A percentile compares a stretch with the other conserved stretches of the same genome.
These are phyloP conservation scores for Hofmannophila pseudospretella DNA, from an alignment of 2,888 invertebrate genomes.

Conservation along the genomic window DNA sequence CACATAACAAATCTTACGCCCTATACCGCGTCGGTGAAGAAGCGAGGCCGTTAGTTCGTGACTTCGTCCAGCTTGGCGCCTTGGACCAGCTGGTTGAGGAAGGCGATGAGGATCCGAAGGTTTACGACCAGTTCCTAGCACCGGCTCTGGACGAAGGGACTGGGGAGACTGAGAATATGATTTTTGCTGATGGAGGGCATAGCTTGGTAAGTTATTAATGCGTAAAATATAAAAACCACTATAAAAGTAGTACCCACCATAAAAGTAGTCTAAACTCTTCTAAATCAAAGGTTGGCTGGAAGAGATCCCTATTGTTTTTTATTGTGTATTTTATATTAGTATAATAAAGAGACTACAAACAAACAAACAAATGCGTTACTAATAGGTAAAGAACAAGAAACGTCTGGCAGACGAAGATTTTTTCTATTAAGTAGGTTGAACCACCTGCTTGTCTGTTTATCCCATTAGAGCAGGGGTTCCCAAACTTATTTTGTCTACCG, in stretches of 20 bases:
- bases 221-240: background rate
- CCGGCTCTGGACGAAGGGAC: conserved; percentile 84
- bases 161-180: conserved; percentile 86
- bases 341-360: too few species aligned
- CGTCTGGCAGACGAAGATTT: too few species aligned
- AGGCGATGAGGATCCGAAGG: conserved; percentile 80
- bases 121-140: conserved; percentile 90
- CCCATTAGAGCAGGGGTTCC: too few species aligned
- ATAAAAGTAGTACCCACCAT: background rate
- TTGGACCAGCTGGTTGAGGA: conserved; percentile 84
- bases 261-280: too few species aligned
- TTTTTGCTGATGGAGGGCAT: conserved; percentile 93
- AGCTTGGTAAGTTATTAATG: conserved; percentile 79
- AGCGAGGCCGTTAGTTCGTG: conserved; percentile 85
- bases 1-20: conserved; percentile 87
- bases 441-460: too few species aligned
- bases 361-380: too few species aligned
- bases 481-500: too few species aligned
- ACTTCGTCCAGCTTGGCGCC: conserved; percentile 90
- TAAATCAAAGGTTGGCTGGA: too few species aligned
- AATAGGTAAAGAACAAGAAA: too few species aligned
- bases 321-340: too few species aligned
- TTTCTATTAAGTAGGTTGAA: too few species aligned
- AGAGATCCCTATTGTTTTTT: too few species aligned
- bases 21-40: conserved; percentile 87